Evolutionary conservation across 2,797 vertebrate genomes (phyloP), one percentile per base, ranked within the genome.

Genomic region (Salarias fasciatus): DNA sequence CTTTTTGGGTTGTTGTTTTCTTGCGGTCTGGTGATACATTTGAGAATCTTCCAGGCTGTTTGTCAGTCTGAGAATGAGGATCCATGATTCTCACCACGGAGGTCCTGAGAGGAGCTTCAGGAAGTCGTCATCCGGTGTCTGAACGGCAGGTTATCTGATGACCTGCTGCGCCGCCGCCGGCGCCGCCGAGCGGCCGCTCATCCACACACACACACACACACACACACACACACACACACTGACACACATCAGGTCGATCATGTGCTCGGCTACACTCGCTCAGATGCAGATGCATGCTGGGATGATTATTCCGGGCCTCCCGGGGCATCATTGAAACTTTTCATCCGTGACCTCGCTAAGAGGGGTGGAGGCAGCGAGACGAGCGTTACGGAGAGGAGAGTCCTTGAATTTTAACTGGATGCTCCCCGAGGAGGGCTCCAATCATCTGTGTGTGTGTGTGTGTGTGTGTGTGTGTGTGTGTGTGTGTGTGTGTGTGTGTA

Each of bases 321-420:
- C 30, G 65, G 59, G 84, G 80, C 77, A 83, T 78, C 80, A 73
- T 64, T 76, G 72, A 82, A 83, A 85, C 76, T 82, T 86, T 85
- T 77, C 83, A 83, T 75, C 80, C 73, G 33, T 84, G 77, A 87
- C 86, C 86, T 83, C 68, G 12, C 85, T 75, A 59, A 75, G 70
- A 80, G 73, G 56, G 13, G 55, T 64, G 44, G 82, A 55, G 73
- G 12, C 53, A 75, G 60, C 11, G n/a, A 55, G 69, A 84, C 63
- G 58, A 71, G 67, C 57, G 72, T 80, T 72, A 63, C 41, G 67
- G 53, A 61, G 69, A 75, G 36, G 60, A 61, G 73, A 79, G 86
- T 80, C 78, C 77, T 89, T 88, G 86, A 89, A 84, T 86, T 86
- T 88, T 67, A 77, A 86, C 71, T 57, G n/a, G n/a, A n/a, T n/a